Percentiles rank a stretch among this genome's conserved stretches.
Conservation (phyloP, 2,113 vertebrate species). For the Aptenodytes patagonicus region DNA sequence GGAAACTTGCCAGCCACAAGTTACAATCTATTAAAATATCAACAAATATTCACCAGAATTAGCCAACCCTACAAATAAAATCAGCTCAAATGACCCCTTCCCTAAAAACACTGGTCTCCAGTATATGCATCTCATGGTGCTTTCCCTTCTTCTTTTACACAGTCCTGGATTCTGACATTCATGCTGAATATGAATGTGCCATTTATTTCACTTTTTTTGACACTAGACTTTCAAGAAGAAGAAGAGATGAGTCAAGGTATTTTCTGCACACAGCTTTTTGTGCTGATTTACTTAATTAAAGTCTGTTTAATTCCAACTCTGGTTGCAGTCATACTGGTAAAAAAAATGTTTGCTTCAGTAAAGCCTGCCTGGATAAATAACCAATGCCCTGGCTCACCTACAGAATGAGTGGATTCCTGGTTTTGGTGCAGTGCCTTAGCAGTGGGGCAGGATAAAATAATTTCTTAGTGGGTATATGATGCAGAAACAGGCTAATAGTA, state of each 20-base stretch:
- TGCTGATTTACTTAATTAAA: neutral
- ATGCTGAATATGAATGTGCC: neutral
- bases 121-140: neutral
- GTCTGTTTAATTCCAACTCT: neutral
- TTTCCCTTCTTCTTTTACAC: neutral
- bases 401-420: neutral
- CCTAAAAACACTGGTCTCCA: neutral
- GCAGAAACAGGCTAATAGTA: neutral
- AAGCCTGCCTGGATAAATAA: neutral
- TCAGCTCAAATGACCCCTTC: neutral
- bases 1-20: neutral
- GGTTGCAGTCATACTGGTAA: neutral
- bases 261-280: neutral
- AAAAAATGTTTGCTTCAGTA: neutral
- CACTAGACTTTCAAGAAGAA: neutral
- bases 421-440: neutral
- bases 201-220: neutral
- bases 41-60: neutral
- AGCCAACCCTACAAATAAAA: neutral
- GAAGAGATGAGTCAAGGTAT: neutral
- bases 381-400: neutral
- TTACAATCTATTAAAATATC: neutral
- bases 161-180: neutral
- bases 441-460: neutral
- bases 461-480: neutral